A percentile compares a stretch with the other conserved stretches of the same genome.
These are phyloP conservation scores for Hypercompe scribonia DNA, from an alignment of 2,888 invertebrate genomes.

Conservation along the genomic window DNA sequence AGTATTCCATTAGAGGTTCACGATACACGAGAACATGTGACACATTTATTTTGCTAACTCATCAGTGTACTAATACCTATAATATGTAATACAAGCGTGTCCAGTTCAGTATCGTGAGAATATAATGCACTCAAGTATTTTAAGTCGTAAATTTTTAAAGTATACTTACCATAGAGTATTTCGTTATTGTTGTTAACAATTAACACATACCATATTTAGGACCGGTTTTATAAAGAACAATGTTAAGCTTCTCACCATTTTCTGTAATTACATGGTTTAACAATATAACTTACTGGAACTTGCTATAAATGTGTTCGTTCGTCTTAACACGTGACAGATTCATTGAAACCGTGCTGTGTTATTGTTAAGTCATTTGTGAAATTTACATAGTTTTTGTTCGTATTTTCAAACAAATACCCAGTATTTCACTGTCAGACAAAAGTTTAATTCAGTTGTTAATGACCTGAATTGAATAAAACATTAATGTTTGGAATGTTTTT, in stretches of 20 bases:
- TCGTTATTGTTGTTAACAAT: constrained; percentile 53
- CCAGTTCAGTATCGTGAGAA: constrained; percentile 61
- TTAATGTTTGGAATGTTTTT: not conserved
- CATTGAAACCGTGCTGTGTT: constrained; percentile 10
- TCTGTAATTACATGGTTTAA: constrained; percentile 35
- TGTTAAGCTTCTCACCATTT: constrained; percentile 36
- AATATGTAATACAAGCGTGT: constrained; percentile 38
- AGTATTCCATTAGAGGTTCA: constrained; percentile 48
- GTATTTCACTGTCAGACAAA: not conserved
- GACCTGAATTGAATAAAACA: not conserved
- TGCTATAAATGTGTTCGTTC: constrained; percentile 5
- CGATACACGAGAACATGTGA: constrained; percentile 44
- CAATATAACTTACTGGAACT: constrained; percentile 22
- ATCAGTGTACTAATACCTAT: constrained; percentile 41
- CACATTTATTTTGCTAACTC: constrained; percentile 51
- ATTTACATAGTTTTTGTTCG: not conserved
- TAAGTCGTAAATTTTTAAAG: constrained; percentile 49
- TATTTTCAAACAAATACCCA: not conserved
- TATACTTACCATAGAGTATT: constrained; percentile 49
- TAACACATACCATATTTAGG: constrained; percentile 52
- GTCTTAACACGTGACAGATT: constrained; percentile 24
- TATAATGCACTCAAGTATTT: constrained; percentile 46
- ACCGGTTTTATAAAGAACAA: constrained; percentile 43
- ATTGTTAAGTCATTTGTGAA: constrained; percentile 4
- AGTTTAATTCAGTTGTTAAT: not conserved